phyloP scores from a whole-genome alignment of 2,888 invertebrate species.

The Galeruca laticollis region DNA sequence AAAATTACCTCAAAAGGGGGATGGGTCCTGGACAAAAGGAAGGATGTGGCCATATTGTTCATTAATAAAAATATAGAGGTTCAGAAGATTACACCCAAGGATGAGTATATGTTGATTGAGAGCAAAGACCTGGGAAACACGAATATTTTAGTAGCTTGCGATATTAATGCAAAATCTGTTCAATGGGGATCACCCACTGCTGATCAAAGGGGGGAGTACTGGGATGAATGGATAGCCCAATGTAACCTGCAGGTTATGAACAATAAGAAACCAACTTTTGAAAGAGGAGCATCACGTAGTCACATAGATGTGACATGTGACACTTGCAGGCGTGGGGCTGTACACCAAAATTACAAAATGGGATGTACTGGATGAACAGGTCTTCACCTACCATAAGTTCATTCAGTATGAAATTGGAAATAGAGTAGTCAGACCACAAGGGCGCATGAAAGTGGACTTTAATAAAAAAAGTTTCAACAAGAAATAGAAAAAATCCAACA shows the following conservation, averaged over 20 bases:
- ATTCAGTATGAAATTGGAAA: no score
- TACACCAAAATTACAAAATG: conserved; percentile 2
- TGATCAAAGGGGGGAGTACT: conserved; percentile 18
- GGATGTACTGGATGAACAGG: conserved; percentile 1
- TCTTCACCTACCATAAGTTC: conserved; percentile 13
- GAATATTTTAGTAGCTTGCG: conserved; percentile 18
- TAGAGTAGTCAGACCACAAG: no score
- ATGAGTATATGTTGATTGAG: conserved; percentile 20
- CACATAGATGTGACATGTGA: conserved; percentile 23
- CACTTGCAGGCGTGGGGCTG: conserved; percentile 8
- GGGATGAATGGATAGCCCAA: conserved; percentile 21
- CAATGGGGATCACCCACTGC: conserved; percentile 21
- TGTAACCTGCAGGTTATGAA: conserved; percentile 3
- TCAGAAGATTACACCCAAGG: neutral
- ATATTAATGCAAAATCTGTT: conserved; percentile 33
- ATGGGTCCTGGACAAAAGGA: conserved; percentile 25
- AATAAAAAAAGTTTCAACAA: no score
- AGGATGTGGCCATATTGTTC: conserved; percentile 26
- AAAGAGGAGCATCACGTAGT: neutral
- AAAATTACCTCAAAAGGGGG: no score
- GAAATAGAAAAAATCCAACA: no score
- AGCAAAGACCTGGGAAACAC: neutral
- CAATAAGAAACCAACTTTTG: conserved; percentile 15
- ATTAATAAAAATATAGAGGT: conserved; percentile 29
- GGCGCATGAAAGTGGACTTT: no score